Evolutionary conservation across 2,113 vertebrate genomes (phyloP).

Genomic region (Progne subis): DNA sequence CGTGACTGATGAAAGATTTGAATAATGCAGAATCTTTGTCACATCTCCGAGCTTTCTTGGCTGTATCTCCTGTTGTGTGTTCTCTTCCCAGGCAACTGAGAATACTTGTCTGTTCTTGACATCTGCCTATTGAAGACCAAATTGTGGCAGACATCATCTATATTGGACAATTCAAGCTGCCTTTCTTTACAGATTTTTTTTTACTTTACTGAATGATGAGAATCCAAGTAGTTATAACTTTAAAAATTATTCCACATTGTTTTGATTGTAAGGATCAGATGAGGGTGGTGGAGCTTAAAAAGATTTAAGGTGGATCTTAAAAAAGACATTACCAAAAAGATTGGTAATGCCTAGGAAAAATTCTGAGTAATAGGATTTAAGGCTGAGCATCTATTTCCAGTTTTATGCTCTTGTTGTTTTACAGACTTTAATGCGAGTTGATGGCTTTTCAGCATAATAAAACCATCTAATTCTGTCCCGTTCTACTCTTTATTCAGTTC

Average conservation of each 20-base stretch:
- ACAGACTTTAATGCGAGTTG: conserved; percentile 4
- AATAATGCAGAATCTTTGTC: neutral
- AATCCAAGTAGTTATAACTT: neutral
- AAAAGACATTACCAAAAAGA: neutral
- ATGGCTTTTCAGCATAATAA: conserved; percentile 26
- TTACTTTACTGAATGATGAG: neutral
- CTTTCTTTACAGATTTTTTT: neutral
- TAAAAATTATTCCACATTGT: neutral
- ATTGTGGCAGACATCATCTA: neutral
- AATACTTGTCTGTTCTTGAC: neutral
- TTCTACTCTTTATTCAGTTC: conserved; percentile 20
- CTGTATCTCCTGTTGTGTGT: neutral
- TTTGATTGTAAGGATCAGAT: conserved; percentile 19
- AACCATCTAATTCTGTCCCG: conserved; percentile 27
- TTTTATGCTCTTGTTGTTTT: conserved; percentile 40
- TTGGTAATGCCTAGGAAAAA: neutral
- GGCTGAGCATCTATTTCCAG: conserved; percentile 21
- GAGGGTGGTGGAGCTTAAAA: neutral
- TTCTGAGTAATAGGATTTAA: conserved; percentile 45
- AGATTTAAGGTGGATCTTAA: neutral
- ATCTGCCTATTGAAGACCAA: neutral
- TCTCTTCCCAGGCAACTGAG: neutral
- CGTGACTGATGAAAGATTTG: neutral
- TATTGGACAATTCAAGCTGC: neutral
- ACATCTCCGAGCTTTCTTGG: neutral